Conservation (phyloP, 2,113 vertebrate species). For the Rhegmatorhina hoffmannsi region DNA sequence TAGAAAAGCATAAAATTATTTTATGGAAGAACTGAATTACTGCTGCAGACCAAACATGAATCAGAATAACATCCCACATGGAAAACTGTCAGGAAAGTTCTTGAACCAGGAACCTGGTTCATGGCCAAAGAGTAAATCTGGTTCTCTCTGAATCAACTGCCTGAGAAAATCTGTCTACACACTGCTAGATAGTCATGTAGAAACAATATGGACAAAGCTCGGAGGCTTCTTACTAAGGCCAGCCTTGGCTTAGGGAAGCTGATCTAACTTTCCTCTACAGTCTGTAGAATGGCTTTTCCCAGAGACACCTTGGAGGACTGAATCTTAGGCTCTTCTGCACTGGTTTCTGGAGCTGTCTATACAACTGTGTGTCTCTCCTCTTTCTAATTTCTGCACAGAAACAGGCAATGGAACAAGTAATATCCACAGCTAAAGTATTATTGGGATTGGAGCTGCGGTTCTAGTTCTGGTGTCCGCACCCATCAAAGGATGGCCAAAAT, state of each 20-base stretch:
- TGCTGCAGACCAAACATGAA: constrained; percentile 38
- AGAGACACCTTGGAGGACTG: background rate
- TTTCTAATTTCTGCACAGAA: background rate
- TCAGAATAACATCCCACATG: constrained; percentile 36
- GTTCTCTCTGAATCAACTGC: constrained; percentile 44
- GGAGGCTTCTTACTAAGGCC: background rate
- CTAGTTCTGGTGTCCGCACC: background rate
- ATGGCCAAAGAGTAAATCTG: constrained; percentile 43
- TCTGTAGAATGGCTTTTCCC: background rate
- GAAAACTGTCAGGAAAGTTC: constrained; percentile 41
- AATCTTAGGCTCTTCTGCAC: background rate
- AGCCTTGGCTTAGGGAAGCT: background rate
- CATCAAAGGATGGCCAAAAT: background rate
- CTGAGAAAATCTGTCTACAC: constrained; percentile 41
- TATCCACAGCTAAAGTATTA: background rate
- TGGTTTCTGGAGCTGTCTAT: background rate
- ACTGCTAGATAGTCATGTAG: background rate
- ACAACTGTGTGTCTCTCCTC: background rate
- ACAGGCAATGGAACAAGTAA: background rate
- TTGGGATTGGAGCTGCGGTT: background rate
- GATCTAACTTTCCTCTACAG: background rate
- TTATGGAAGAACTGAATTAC: constrained; percentile 40
- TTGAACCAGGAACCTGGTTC: constrained; percentile 43
- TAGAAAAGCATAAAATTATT: constrained; percentile 24
- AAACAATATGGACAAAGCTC: background rate